Percentiles rank a stretch among this genome's conserved stretches.
Conservation (phyloP, 2,113 vertebrate species). For the Panthera tigris region DNA sequence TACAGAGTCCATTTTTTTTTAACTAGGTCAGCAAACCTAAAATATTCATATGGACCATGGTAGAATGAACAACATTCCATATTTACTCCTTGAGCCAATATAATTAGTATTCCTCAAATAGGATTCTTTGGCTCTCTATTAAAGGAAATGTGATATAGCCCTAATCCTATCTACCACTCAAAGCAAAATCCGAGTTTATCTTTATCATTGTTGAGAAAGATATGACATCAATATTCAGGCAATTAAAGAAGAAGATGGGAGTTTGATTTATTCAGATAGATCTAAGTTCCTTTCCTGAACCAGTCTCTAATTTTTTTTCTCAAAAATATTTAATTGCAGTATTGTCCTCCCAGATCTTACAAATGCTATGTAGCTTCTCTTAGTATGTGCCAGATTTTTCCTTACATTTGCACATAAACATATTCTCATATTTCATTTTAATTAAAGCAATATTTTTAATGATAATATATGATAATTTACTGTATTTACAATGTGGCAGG, state of each 20-base stretch:
- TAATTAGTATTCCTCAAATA: conserved; percentile 44
- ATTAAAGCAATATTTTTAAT: conserved; percentile 14
- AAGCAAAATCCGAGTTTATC: conserved; percentile 33
- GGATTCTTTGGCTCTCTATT: conserved; percentile 11
- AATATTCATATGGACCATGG: conserved; percentile 6
- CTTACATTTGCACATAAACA: conserved; percentile 59
- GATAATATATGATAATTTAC: conserved; percentile 5
- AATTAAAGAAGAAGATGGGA: conserved; percentile 53
- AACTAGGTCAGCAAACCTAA: conserved; percentile 37
- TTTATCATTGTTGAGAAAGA: conserved; percentile 50
- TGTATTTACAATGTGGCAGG: conserved; percentile 33
- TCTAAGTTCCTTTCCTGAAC: conserved; percentile 37
- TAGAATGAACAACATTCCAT: conserved; percentile 42
- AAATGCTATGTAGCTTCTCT: conserved; percentile 56
- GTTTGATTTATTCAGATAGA: conserved; percentile 51
- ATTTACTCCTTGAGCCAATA: conserved; percentile 26
- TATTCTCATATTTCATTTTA: conserved; percentile 42
- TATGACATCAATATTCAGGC: background rate
- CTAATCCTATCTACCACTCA: conserved; percentile 17
- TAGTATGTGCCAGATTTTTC: conserved; percentile 3
- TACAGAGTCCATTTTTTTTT: background rate
- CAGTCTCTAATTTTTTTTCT: conserved; percentile 21
- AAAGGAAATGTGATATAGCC: background rate
- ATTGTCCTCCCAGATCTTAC: conserved; percentile 56
- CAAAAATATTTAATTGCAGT: conserved; percentile 49